phyloP scores from a whole-genome alignment of 1,140 invertebrate genomes.

The Eupeodes corollae region DNA sequence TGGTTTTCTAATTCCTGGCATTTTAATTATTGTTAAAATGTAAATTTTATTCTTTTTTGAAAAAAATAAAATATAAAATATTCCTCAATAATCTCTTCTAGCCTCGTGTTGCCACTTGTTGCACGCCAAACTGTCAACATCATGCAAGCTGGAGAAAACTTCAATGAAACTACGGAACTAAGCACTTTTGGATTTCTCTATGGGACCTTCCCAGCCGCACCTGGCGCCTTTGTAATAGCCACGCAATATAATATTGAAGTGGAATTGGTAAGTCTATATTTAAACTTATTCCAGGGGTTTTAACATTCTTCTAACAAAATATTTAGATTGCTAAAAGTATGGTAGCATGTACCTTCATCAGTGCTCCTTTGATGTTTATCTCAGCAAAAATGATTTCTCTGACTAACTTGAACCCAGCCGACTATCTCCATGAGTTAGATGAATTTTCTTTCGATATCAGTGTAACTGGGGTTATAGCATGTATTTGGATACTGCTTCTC shows the following conservation, averaged over 20 bases:
- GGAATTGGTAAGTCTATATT: conserved; percentile 55
- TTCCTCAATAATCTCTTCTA: conserved; percentile 33
- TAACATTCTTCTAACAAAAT: conserved; percentile 13
- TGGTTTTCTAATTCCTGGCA: conserved; percentile 66
- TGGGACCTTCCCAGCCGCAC: conserved; percentile 89
- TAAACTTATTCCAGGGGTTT: conserved; percentile 6
- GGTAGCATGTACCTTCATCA: conserved; percentile 87
- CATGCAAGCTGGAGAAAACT: conserved; percentile 53
- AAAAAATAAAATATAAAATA: background rate
- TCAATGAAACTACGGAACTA: conserved; percentile 62
- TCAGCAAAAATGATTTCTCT: conserved; percentile 85
- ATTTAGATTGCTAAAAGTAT: conserved; percentile 78
- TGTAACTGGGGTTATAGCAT: conserved; percentile 60
- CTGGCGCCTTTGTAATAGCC: conserved; percentile 89
- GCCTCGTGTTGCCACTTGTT: conserved; percentile 74
- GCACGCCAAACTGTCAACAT: conserved; percentile 74
- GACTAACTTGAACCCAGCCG: conserved; percentile 50
- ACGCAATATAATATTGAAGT: conserved; percentile 75
- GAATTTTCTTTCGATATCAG: conserved; percentile 73
- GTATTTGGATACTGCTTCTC: conserved; percentile 65
- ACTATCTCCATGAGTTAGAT: conserved; percentile 65
- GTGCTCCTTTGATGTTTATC: conserved; percentile 88
- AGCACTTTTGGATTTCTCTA: conserved; percentile 93
- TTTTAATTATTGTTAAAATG: conserved; percentile 83
- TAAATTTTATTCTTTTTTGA: conserved; percentile 41